These are phyloP conservation scores for Coracopsis vasa DNA, from an alignment of 2,113 vertebrate genomes.

Conservation along the genomic window DNA sequence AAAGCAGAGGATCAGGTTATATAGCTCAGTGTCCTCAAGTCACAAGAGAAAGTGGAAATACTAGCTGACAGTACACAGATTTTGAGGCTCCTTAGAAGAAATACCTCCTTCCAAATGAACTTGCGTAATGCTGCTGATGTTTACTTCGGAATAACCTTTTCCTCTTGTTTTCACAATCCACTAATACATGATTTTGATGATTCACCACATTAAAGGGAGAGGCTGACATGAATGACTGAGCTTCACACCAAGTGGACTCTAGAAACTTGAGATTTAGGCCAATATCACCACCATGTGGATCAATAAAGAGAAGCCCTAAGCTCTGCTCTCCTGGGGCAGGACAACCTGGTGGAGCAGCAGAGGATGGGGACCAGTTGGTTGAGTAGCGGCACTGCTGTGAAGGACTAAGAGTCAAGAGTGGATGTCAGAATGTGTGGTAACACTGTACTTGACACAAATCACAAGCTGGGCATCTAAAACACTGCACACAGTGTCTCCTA, in stretches of 20 bases:
- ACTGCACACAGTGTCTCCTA: background rate
- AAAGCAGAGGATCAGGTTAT: background rate
- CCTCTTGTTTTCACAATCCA: background rate
- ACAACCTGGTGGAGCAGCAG: background rate
- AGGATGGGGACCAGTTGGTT: background rate
- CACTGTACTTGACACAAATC: background rate
- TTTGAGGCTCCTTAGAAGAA: background rate
- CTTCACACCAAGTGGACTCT: background rate
- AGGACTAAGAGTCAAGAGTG: background rate
- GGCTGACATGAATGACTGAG: background rate
- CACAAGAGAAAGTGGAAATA: background rate
- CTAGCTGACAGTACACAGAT: accelerated
- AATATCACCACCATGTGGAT: background rate
- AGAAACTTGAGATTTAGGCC: background rate
- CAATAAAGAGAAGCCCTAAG: background rate
- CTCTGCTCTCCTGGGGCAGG: background rate
- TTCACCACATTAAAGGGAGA: background rate
- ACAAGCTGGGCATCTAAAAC: background rate
- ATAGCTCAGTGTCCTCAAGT: background rate
- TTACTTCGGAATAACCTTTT: background rate
- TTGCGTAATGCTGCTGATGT: background rate
- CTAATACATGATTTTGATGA: background rate
- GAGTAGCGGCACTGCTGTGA: background rate
- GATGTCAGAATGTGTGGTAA: background rate
- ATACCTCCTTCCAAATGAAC: background rate